Evolutionary conservation across 2,113 vertebrate genomes (phyloP).

Genomic region (Carollia perspicillata): DNA sequence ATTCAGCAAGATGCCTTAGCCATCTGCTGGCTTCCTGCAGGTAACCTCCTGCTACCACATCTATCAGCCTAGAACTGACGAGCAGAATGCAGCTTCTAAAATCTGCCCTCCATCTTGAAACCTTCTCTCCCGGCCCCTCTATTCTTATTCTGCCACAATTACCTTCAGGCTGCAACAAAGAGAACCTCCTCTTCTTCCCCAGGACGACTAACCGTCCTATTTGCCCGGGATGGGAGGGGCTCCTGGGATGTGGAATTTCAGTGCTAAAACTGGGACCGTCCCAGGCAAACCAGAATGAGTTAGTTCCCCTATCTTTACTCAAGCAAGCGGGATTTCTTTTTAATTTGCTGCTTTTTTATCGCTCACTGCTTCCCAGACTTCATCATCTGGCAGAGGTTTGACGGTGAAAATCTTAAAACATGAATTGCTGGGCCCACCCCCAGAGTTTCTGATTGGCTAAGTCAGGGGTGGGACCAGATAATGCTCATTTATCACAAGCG

Average conservation of each 20-base stretch:
- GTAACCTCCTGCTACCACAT: conserved; percentile 45
- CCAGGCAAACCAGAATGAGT: neutral
- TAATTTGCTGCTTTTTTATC: neutral
- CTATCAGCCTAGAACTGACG: conserved; percentile 60
- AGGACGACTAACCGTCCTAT: neutral
- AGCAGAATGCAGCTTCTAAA: conserved; percentile 59
- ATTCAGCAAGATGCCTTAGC: conserved; percentile 56
- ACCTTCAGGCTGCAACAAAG: conserved; percentile 19
- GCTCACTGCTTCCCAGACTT: conserved; percentile 1
- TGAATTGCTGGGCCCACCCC: neutral
- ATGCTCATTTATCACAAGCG: neutral
- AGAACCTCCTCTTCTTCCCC: neutral
- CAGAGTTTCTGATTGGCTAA: neutral
- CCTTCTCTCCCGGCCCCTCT: conserved; percentile 26
- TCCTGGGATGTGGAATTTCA: neutral
- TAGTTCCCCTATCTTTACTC: neutral
- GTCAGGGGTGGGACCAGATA: neutral
- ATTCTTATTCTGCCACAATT: conserved; percentile 42
- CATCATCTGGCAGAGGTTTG: neutral
- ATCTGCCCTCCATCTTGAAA: conserved; percentile 59
- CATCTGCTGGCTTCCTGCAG: conserved; percentile 69
- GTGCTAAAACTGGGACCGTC: neutral
- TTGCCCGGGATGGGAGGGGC: neutral
- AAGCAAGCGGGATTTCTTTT: neutral
- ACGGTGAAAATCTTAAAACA: conserved; percentile 28